A percentile compares a stretch with the other conserved stretches of the same genome.
Conservation (phyloP, 2,797 vertebrate species). For the Novumbra hubbsi region DNA sequence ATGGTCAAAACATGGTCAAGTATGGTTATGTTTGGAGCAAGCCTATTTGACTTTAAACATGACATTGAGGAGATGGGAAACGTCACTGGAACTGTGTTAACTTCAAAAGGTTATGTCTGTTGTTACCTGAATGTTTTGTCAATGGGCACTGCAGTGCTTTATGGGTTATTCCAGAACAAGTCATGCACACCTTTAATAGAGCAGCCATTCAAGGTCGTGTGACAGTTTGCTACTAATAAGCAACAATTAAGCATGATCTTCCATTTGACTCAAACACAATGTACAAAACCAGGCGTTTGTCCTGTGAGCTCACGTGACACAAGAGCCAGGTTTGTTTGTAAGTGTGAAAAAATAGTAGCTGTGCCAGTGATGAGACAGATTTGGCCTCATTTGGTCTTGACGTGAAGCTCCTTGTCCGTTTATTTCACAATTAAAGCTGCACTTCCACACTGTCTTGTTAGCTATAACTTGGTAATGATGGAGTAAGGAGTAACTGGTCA, state of each 20-base stretch:
- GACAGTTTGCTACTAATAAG: constrained; percentile 6
- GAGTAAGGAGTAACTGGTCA: not conserved
- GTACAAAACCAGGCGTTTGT: constrained; percentile 38
- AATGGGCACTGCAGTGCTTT: not conserved
- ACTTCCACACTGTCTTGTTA: not conserved
- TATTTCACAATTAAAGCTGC: not conserved
- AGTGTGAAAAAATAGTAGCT: constrained; percentile 18
- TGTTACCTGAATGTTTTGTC: not conserved
- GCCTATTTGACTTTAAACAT: not conserved
- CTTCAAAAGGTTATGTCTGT: not conserved
- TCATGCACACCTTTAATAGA: too few species aligned
- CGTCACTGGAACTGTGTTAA: not conserved
- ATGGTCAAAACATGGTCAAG: not conserved
- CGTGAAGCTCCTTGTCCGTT: not conserved
- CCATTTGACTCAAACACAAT: constrained; percentile 40
- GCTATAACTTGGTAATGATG: not conserved
- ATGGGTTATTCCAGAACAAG: too few species aligned
- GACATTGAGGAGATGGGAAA: too few species aligned
- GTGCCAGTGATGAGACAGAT: constrained; percentile 19
- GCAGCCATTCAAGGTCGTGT: not conserved
- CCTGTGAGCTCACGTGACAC: not conserved
- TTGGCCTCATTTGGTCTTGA: constrained; percentile 24
- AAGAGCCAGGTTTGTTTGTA: not conserved
- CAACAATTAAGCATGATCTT: constrained; percentile 34
- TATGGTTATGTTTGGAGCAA: not conserved